Evolutionary conservation across 2,113 vertebrate species (phyloP).

Genomic region (Nothocercus julius): DNA sequence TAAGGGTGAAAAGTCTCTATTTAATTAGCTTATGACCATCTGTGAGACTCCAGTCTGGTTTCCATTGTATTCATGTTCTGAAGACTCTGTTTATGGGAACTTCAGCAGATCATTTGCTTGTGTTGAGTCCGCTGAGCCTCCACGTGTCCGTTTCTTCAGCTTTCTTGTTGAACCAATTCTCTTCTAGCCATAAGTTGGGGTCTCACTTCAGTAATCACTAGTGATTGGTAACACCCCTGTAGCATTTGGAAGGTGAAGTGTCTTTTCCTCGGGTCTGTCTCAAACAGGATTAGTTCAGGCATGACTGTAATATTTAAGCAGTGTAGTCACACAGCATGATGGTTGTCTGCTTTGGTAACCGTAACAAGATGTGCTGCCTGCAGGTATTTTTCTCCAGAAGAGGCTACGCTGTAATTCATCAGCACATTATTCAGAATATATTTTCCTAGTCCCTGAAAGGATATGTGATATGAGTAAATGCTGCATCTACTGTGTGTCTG

Average conservation of each 20-base stretch:
- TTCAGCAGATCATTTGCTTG: background rate
- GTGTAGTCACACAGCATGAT: too few relatives aligned
- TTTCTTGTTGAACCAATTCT: background rate
- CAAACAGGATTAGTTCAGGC: background rate
- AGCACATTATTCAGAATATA: background rate
- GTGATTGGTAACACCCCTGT: background rate
- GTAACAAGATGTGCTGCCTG: background rate
- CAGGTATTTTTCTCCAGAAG: background rate
- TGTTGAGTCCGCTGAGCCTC: background rate
- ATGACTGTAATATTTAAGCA: background rate
- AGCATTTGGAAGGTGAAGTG: background rate
- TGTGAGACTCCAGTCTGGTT: background rate
- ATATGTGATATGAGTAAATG: background rate
- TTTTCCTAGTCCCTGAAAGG: background rate
- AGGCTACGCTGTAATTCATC: background rate
- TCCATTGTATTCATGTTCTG: too few relatives aligned
- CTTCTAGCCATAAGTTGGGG: background rate
- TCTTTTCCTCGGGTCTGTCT: background rate
- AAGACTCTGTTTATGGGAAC: background rate
- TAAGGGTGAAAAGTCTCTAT: background rate
- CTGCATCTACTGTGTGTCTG: background rate
- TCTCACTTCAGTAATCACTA: background rate
- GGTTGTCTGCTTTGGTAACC: background rate
- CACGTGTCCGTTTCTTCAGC: background rate
- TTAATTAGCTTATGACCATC: background rate